A percentile compares a stretch with the other conserved stretches of the same genome.
phyloP scores from a whole-genome alignment of 2,113 vertebrate species.

The Tyrannus savana region DNA sequence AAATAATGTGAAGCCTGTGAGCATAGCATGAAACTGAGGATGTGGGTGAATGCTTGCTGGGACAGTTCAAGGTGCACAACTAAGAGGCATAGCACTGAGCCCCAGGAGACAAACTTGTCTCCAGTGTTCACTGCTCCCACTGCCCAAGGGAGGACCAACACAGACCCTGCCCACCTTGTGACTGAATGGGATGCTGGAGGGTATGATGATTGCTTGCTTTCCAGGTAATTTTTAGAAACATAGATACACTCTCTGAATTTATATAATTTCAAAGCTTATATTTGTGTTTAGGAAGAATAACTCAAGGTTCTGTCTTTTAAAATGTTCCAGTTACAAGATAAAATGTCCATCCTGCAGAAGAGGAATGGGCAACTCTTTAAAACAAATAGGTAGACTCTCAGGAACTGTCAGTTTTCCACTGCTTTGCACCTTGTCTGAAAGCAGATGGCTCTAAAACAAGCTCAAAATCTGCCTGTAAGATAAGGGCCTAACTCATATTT shows the following conservation, averaged over 20 bases:
- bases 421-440: not conserved
- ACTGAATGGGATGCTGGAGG: not conserved
- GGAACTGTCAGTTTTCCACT: not conserved
- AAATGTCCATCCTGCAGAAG: not conserved
- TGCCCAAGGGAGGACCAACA: not conserved
- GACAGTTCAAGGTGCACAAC: not conserved
- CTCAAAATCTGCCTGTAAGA: not conserved
- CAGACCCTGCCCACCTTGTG: not conserved
- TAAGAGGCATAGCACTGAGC: rapidly evolving
- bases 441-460: not conserved
- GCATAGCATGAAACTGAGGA: not conserved
- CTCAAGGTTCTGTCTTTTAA: not conserved
- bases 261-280: not conserved
- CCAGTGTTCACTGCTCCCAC: not conserved
- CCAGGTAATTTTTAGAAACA: not conserved
- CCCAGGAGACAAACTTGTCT: not conserved
- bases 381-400: not conserved
- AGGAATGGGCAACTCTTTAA: not conserved
- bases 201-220: not conserved
- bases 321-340: not conserved
- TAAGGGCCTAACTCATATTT: not conserved
- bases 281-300: not conserved
- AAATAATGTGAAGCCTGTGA: not conserved
- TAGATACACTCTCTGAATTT: not conserved
- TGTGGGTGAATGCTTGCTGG: not conserved